phyloP scores from a whole-genome alignment of 2,888 invertebrate species.

The Rotaria sp. region DNA sequence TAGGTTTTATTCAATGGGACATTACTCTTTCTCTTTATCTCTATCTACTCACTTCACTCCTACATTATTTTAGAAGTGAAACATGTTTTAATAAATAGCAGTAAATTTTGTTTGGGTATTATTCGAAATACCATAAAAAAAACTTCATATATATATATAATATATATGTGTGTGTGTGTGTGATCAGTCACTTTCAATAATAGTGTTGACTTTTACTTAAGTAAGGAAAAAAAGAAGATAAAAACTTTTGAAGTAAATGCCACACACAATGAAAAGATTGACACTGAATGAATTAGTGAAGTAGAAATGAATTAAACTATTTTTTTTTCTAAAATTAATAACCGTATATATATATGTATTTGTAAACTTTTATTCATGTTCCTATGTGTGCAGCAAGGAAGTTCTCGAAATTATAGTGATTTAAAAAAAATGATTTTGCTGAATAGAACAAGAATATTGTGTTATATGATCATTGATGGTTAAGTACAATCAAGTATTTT shows the following conservation, averaged over 20 bases:
- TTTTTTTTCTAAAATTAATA: not conserved
- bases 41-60: not conserved
- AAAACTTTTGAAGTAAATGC: not conserved
- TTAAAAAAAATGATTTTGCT: not conserved
- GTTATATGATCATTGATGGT: not conserved
- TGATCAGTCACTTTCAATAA: not conserved
- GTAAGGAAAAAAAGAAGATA: not conserved
- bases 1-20: not conserved
- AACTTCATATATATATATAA: too few species aligned
- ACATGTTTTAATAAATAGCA: not conserved
- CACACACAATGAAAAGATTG: not conserved
- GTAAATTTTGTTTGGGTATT: not conserved
- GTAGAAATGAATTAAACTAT: not conserved
- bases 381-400: not conserved
- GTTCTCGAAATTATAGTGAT: not conserved
- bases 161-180: not conserved
- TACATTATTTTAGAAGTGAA: not conserved
- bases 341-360: not conserved
- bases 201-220: not conserved
- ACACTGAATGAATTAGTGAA: not conserved
- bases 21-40: not conserved
- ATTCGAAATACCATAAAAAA: not conserved
- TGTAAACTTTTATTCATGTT: not conserved
- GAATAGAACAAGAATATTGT: not conserved
- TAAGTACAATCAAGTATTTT: not conserved